phyloP scores from a whole-genome alignment of 2,113 vertebrate genomes.

The Corapipo altera region DNA sequence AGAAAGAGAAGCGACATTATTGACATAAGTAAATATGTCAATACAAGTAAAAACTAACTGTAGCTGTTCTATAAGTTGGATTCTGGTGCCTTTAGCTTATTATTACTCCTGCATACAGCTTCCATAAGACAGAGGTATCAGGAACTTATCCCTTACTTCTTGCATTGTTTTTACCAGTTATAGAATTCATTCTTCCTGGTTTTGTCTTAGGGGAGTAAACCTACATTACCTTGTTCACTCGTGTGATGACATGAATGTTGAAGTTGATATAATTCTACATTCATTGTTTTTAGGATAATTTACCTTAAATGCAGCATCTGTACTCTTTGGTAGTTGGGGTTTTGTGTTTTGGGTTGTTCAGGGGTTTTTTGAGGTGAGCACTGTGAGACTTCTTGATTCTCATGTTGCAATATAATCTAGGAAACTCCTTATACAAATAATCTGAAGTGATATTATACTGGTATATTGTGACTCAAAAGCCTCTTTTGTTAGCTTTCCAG shows the following conservation, averaged over 20 bases:
- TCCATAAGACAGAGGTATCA: neutral
- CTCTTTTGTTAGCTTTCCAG: neutral
- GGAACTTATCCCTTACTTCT: neutral
- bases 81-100: neutral
- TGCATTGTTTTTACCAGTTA: neutral
- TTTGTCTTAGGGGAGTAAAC: neutral
- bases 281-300: neutral
- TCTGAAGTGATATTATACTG: neutral
- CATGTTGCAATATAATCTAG: neutral
- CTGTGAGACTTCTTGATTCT: neutral
- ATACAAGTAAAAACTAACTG: neutral
- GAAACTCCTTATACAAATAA: neutral
- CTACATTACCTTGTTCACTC: neutral
- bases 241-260: neutral
- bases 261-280: neutral
- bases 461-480: neutral
- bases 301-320: neutral
- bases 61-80: rapidly evolving
- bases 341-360: neutral
- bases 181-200: neutral
- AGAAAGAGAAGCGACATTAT: neutral
- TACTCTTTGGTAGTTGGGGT: neutral
- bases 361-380: neutral
- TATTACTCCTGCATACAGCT: neutral
- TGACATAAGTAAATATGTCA: neutral